phyloP scores from a whole-genome alignment of 2,888 invertebrate genomes.

The Chalcis sispes region DNA sequence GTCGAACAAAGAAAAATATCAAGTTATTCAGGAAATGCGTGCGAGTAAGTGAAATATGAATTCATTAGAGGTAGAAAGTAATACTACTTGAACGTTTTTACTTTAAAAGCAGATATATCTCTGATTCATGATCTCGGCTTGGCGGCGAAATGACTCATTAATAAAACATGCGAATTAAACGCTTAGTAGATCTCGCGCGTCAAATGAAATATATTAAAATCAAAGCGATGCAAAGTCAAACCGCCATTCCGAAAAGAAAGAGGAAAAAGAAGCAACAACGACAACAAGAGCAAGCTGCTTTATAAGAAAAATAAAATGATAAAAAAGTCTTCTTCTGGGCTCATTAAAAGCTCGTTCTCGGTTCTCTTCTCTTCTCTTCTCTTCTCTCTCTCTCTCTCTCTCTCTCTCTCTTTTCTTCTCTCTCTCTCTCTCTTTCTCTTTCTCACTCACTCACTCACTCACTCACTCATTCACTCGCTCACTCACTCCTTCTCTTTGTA shows the following conservation, averaged over 20 bases:
- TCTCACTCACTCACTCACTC: too few species aligned
- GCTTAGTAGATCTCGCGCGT: constrained; percentile 14
- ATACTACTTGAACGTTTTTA: background rate
- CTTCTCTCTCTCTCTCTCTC: too few species aligned
- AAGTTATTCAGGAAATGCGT: constrained; percentile 35
- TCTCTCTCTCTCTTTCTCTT: too few species aligned
- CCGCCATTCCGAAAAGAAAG: background rate
- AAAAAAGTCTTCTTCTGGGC: background rate
- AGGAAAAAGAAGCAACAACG: constrained; percentile 1
- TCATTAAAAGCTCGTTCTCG: constrained; percentile 22
- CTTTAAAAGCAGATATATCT: constrained; percentile 19
- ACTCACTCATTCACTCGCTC: too few species aligned
- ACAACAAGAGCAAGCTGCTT: background rate
- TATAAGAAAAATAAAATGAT: background rate
- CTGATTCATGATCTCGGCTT: constrained; percentile 20
- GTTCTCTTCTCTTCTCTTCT: too few species aligned
- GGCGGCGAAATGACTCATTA: constrained; percentile 33
- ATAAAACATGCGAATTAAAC: constrained; percentile 34
- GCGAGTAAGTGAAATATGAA: background rate
- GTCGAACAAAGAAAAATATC: background rate
- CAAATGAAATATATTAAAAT: constrained; percentile 18
- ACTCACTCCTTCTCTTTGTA: too few species aligned
- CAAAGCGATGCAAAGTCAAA: constrained; percentile 9
- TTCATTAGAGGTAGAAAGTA: background rate
- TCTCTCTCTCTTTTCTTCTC: too few species aligned